Evolutionary conservation across 2,888 invertebrate genomes (phyloP), one percentile per base, ranked within the genome.

Genomic region (Andrena bucephala): DNA sequence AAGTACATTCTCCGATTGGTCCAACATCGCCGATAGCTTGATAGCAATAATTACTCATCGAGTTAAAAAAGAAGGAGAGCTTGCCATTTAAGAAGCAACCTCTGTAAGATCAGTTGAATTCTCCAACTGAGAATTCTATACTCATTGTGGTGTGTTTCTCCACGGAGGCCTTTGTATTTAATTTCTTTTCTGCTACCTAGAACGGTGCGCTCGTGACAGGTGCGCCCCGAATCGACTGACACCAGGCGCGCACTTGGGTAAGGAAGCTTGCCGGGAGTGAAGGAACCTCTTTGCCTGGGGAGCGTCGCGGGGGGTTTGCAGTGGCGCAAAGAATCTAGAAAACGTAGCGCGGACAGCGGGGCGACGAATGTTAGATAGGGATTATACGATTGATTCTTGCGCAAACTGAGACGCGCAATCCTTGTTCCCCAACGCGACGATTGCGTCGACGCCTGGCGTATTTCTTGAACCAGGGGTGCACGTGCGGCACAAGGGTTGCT

Each of bases 391-490:
- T 69, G 24, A 10, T 20, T 20, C 4, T 27, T 57, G 27, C n/a
- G 20, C 20, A 42, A 72, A 48, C 2, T 16, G 27, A n/a, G 7
- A 6, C 24, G 16, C 50, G n/a, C 29, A 42, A 72, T 67, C 67
- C 24, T 29, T 81, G 59, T 27, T 27, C 54, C 69, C 65, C 62
- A 76, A 48, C 72, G 82, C 59, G 75, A 52, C 67, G 85, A 90
- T 90, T 91, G 93, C 93, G 92, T 93, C 93, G 93, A 93, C 91
- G 93, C 92, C 89, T 87, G 91, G 92, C 93, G 92, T 93, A 91
- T 93, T 93, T 93, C 86, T 85, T 80, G 52, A 86, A 94, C 80
- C 93, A 93, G 93, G 93, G 84, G 65, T 85, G 77, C 88, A 93
- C 93, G 89, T 65, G 67, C 36, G 36, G 31, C 42, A 42, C 84